Base-by-base conservation (phyloP, 2,888 invertebrate genomes). In the Micropterix aruncella region DNA sequence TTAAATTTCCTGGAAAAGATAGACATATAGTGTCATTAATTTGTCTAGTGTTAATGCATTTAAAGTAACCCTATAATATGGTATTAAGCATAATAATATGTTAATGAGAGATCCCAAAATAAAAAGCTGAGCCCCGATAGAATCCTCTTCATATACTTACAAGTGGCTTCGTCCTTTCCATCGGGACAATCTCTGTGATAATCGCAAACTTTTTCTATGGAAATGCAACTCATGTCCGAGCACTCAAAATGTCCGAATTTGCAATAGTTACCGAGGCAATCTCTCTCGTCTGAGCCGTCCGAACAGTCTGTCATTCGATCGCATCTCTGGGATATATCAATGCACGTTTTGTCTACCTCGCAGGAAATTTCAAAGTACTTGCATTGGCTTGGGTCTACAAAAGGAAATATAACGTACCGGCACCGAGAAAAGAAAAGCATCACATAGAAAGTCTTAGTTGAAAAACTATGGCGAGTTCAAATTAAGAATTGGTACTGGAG, bases 291-390 rank as follows among this genome's bases (percentile, higher is more conserved):
- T 55, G 74, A 62, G 59, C 70, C 57, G 64, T 78, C 63, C 53
- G 65, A 57, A 59, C 73, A 65, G 60, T 76, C 63, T 60, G 62
- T 55, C 52, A 60, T 55, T 54, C 74, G 59, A 66, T 80, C 66
- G 63, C 79, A 77, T 49, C 62, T 60, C 53, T 63, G 60, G 9
- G 55, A 54, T 47, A 60, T 60, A 48, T 56, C 57, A 52, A 66
- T 55, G 56, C 66, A 66, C 52, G 60, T 61, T 52, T 63, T 62
- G 56, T 62, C 62, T 49, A 40, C 27, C 16, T 16, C n/a, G 38
- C 49, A 49, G 16, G 19, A 38, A 39, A 46, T 47, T 15, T 44
- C 17, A 2, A 42, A 39, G 38, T 18, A 16, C 2, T 15, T 7
- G 16, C 48, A 47, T 43, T 4, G 5, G 12, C 7, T 27, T 5